These are phyloP conservation scores for Tetranychus cinnabarinus DNA, from an alignment of 1,140 invertebrate species.

Conservation along the genomic window DNA sequence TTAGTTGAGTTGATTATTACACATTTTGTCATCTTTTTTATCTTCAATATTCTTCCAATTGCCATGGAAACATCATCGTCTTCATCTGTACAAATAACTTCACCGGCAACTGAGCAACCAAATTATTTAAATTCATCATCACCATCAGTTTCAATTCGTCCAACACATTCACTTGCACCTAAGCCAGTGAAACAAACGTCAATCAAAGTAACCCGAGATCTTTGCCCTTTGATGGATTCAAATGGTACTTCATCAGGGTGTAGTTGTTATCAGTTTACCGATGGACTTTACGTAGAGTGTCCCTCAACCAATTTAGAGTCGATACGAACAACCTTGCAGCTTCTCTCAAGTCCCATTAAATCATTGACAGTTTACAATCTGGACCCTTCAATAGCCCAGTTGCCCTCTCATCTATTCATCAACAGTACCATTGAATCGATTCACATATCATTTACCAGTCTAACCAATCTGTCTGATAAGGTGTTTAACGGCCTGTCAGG, in stretches of 20 bases:
- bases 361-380: constrained; percentile 65
- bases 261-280: constrained; percentile 70
- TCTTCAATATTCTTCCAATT: no score
- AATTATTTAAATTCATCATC: not conserved
- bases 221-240: not conserved
- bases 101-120: not conserved
- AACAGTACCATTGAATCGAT: constrained; percentile 47
- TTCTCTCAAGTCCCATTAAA: constrained; percentile 35
- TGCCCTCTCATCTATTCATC: constrained; percentile 39
- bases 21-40: no score
- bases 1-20: no score
- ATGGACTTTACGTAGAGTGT: constrained; percentile 68
- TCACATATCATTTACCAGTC: constrained; percentile 44
- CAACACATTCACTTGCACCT: not conserved
- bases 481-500: constrained; percentile 42
- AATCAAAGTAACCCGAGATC: not conserved
- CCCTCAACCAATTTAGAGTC: constrained; percentile 41
- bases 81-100: no score
- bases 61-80: no score
- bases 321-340: constrained; percentile 25
- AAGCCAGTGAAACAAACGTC: not conserved
- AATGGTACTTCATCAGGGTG: constrained; percentile 25
- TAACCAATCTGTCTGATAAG: constrained; percentile 45
- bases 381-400: constrained; percentile 41
- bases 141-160: not conserved